Evolutionary conservation across 2,113 vertebrate species (phyloP).

Genomic region (Ammodytes marinus): DNA sequence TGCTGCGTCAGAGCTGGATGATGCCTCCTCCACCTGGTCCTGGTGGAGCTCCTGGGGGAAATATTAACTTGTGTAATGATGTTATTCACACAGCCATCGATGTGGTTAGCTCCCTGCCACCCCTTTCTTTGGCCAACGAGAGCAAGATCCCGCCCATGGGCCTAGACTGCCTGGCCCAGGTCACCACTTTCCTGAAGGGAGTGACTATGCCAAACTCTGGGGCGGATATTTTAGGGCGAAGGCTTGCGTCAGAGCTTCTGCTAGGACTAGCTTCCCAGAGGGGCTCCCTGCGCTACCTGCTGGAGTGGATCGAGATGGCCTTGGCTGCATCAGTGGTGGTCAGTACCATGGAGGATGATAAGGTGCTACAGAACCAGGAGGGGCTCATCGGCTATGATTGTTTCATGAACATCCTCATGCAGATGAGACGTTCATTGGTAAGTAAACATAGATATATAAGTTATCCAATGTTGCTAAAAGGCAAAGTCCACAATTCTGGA

Average conservation of each 20-base stretch:
- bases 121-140: slow-evolving; percentile 94
- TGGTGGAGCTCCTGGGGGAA: slow-evolving; percentile 64
- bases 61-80: slow-evolving; percentile 93
- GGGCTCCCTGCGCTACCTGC: slow-evolving; percentile 92
- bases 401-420: slow-evolving; percentile 96
- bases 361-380: slow-evolving; percentile 86
- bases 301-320: slow-evolving; percentile 97
- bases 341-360: slow-evolving; percentile 90
- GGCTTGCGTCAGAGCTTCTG: slow-evolving; percentile 94
- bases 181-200: slow-evolving; percentile 95
- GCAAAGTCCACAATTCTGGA: no score
- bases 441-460: slow-evolving; percentile 46
- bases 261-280: slow-evolving; percentile 95
- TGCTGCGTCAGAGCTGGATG: slow-evolving; percentile 97
- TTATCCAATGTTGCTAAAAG: no score
- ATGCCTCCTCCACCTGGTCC: slow-evolving; percentile 84
- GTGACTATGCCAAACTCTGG: slow-evolving; percentile 97
- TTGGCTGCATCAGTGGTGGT: slow-evolving; percentile 93
- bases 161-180: slow-evolving; percentile 96
- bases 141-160: slow-evolving; percentile 99
- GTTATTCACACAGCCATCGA: slow-evolving; percentile 96
- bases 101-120: slow-evolving; percentile 94
- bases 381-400: slow-evolving; percentile 97
- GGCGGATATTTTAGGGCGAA: slow-evolving; percentile 92
- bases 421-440: slow-evolving; percentile 98